A percentile compares a stretch with the other conserved stretches of the same genome.
Evolutionary conservation across 2,113 vertebrate genomes (phyloP).

Genomic region (Saguinus imperator): DNA sequence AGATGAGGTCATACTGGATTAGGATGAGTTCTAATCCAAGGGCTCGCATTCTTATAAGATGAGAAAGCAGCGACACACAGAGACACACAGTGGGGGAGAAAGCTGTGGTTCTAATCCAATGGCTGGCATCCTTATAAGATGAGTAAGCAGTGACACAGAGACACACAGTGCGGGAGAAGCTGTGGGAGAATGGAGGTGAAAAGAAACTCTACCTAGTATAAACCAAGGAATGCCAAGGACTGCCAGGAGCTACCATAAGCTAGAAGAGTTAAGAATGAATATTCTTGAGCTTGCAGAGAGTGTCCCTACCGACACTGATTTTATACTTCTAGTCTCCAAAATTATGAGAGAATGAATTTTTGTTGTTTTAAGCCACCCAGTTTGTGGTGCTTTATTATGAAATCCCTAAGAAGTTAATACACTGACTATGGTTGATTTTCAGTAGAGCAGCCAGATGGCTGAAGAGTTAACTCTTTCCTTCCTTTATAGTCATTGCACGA

Average conservation of each 20-base stretch:
- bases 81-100: no score
- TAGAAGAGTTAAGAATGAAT: background rate
- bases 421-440: background rate
- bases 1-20: background rate
- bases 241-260: background rate
- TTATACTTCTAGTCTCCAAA: background rate
- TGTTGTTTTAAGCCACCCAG: background rate
- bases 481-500: background rate
- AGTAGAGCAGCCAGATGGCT: background rate
- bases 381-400: background rate
- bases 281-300: background rate
- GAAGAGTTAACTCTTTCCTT: background rate
- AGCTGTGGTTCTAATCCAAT: background rate
- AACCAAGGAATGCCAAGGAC: background rate
- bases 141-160: background rate
- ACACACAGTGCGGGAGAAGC: no score
- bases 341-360: background rate
- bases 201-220: background rate
- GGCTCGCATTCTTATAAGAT: background rate
- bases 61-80: no score
- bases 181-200: background rate
- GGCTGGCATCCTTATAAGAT: background rate
- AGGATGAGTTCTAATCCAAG: background rate
- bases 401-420: background rate
- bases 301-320: background rate